These are phyloP conservation scores for Trematocara variabile DNA, from an alignment of 2,113 vertebrate genomes.

Conservation along the genomic window DNA sequence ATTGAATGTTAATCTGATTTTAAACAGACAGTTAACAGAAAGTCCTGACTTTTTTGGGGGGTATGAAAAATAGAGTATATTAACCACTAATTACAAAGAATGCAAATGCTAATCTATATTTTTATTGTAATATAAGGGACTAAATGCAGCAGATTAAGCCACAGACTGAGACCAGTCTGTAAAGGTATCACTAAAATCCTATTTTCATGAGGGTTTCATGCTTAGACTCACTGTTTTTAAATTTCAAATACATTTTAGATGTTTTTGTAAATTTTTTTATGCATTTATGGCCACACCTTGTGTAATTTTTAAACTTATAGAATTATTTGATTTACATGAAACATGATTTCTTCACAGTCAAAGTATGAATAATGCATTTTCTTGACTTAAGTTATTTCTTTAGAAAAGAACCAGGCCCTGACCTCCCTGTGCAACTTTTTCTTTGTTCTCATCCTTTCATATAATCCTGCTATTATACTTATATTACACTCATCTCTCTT, in stretches of 20 bases:
- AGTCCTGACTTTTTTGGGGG: not conserved
- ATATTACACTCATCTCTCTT: not conserved
- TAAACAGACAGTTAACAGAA: not conserved
- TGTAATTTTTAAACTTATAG: not conserved
- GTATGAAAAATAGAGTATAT: not conserved
- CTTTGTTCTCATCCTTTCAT: not conserved
- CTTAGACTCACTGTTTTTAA: not conserved
- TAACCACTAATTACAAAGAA: not conserved
- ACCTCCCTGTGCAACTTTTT: not conserved
- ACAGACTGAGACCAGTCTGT: not conserved
- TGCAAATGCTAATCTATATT: not conserved
- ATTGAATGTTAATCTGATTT: not conserved
- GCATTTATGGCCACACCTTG: not conserved
- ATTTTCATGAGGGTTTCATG: not conserved
- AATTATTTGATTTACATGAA: not conserved
- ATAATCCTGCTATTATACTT: not conserved
- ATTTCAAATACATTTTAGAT: not conserved
- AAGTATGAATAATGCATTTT: not conserved
- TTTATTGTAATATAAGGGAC: not conserved
- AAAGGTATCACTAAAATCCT: not conserved
- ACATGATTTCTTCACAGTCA: not conserved
- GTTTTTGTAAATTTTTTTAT: not conserved
- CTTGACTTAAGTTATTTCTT: not conserved
- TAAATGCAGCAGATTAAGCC: not conserved
- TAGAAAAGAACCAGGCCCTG: not conserved